These are phyloP conservation scores for Bimastos eiseni DNA, from an alignment of 2,888 invertebrate species.

Conservation along the genomic window DNA sequence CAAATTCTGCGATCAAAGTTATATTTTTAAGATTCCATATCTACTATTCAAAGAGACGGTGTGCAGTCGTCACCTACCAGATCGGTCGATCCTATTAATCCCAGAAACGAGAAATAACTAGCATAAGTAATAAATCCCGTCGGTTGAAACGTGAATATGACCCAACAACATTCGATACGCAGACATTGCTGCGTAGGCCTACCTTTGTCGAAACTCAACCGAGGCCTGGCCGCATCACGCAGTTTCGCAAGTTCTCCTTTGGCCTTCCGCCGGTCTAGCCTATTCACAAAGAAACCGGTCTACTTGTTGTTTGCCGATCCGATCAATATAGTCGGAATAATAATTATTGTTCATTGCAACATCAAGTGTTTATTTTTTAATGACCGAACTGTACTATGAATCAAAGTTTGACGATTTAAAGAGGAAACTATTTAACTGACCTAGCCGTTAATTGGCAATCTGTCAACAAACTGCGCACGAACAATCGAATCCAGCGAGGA, in stretches of 20 bases:
- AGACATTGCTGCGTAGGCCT: slow-evolving; percentile 13
- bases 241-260: background rate
- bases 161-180: background rate
- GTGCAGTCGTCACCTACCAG: background rate
- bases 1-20: background rate
- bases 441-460: background rate
- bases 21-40: background rate
- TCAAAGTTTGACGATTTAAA: background rate
- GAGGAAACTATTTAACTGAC: slow-evolving; percentile 9
- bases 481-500: too few relatives aligned
- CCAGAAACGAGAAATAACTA: background rate
- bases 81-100: background rate
- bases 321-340: too few relatives aligned
- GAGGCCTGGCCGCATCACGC: background rate
- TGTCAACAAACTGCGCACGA: background rate
- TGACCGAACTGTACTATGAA: background rate
- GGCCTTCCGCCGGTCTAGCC: background rate
- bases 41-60: background rate
- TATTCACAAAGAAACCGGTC: background rate
- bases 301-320: background rate
- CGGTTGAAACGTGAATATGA: background rate
- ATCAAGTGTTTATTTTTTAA: background rate
- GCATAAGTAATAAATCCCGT: background rate
- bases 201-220: slow-evolving; percentile 9
- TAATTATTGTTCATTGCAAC: background rate